A percentile compares a stretch with the other conserved stretches of the same genome.
These are phyloP conservation scores for Prunella himalayana DNA, from an alignment of 2,113 vertebrate genomes.

Conservation along the genomic window DNA sequence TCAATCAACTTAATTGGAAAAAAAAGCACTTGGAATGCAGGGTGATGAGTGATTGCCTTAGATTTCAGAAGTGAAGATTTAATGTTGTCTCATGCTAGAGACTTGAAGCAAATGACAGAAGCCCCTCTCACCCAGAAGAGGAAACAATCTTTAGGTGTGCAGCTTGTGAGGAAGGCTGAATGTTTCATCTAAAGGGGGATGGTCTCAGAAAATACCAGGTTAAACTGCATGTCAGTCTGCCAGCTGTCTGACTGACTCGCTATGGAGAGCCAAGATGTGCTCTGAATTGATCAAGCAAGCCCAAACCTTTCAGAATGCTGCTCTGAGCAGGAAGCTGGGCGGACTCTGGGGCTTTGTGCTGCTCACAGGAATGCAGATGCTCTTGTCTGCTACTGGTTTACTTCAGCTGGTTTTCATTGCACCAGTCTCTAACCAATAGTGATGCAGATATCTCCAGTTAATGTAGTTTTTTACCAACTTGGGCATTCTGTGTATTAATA, in stretches of 20 bases:
- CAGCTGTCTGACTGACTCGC: rapidly evolving
- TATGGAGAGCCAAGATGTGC: background rate
- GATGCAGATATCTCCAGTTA: background rate
- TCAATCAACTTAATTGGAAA: background rate
- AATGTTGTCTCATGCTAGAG: rapidly evolving
- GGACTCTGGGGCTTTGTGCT: background rate
- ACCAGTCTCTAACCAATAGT: background rate
- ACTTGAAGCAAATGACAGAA: background rate
- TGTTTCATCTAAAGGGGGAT: background rate
- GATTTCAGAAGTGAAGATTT: background rate
- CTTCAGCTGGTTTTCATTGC: background rate
- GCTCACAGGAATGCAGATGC: background rate
- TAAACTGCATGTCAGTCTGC: background rate
- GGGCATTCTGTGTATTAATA: background rate
- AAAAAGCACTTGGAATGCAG: background rate
- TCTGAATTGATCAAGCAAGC: background rate
- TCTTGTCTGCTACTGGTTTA: background rate
- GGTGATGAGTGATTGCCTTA: background rate
- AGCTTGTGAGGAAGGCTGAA: background rate
- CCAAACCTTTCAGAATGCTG: background rate
- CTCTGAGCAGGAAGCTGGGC: background rate
- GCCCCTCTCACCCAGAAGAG: background rate
- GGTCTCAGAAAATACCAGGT: background rate
- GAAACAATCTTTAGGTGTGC: background rate
- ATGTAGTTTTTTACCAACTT: background rate